A percentile compares a stretch with the other conserved stretches of the same genome.
phyloP scores from a whole-genome alignment of 1,140 invertebrate genomes.

The Caenorhabditis elegans region WBcel235 BX284606.5:860501-861000 shows the following conservation, averaged over 20 bases:
- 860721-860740: background rate
- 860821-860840: conserved; percentile 26
- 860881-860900: too few species aligned
- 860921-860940: too few species aligned
- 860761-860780: background rate
- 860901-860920: too few species aligned
- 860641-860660: background rate
- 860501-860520: background rate
- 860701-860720: background rate
- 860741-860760: background rate
- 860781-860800: conserved; percentile 23
- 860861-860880: conserved; percentile 13
- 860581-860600: background rate
- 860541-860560: background rate
- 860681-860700: background rate
- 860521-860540: background rate
- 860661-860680: background rate
- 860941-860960: too few species aligned
- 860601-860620: background rate
- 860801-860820: conserved; percentile 29
- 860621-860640: background rate
- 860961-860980: too few species aligned
- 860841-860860: background rate
- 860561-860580: too few species aligned
- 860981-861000: too few species aligned